Evolutionary conservation across 2,888 invertebrate genomes (phyloP), one percentile per base, ranked within the genome.

Genomic region (Macaria liturata): DNA sequence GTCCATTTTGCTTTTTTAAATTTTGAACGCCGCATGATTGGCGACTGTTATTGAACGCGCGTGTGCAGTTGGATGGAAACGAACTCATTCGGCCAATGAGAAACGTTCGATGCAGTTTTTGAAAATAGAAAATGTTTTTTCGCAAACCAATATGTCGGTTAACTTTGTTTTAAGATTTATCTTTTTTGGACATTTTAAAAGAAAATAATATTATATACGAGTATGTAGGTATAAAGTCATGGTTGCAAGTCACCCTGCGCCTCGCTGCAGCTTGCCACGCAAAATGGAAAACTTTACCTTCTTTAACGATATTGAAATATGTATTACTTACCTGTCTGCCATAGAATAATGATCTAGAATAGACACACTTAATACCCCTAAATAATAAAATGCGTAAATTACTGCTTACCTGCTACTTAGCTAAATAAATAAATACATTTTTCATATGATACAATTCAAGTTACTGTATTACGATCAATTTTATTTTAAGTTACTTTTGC

Each of bases 1-100:
- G 70, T 75, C 79, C 85, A 84, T 88, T 86, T 84, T 84, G 83
- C 78, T 80, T 88, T 88, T 89, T 88, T 80, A 83, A 87, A 87
- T 83, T 86, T 83, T 74, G 83, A 83, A 82, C 72, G 75, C 76
- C 78, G 83, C 81, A 80, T 85, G 86, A 88, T 88, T 84, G 88
- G 84, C 76, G 78, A 78, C 79, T 84, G 87, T 80, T 84, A 84
- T 84, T 81, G 87, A 81, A 72, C 72, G 74, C 75, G 78, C 66
- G 68, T 66, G 77, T 69, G 69, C 72, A 68, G 66, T 77, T 76
- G 72, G 49, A 62, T 75, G 81, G 76, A 83, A 85, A 79, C 75
- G 75, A 67, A 69, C 63, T 75, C 70, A 71, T 65, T 74, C 72
- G 69, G 59, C 75, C 78, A 83, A 81, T 77, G 70, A 74, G 70